Evolutionary conservation across 1,140 invertebrate genomes (phyloP).

Genomic region (Drosophila kurseongensis): DNA sequence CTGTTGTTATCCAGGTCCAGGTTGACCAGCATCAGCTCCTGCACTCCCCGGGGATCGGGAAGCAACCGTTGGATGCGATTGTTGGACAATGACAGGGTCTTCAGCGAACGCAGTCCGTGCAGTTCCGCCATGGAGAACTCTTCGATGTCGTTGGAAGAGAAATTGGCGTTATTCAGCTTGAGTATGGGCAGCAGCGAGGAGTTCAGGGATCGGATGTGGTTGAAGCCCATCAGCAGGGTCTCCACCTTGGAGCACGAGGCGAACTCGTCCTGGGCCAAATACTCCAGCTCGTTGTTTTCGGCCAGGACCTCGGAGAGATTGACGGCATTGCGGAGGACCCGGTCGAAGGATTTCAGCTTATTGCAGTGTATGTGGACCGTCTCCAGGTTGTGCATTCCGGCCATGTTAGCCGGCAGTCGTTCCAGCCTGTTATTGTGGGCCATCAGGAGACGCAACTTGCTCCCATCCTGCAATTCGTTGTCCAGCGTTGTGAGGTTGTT

Average conservation of each 20-base stretch:
- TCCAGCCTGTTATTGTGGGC: conserved; percentile 90
- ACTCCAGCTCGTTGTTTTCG: conserved; percentile 90
- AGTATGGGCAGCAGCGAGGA: conserved; percentile 89
- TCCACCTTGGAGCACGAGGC: conserved; percentile 88
- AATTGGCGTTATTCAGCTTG: conserved; percentile 88
- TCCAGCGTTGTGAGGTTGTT: conserved; percentile 90
- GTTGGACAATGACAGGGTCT: conserved; percentile 89
- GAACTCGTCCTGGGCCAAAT: conserved; percentile 90
- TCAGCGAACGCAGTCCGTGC: conserved; percentile 88
- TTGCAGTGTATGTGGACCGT: conserved; percentile 90
- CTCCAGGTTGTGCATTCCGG: conserved; percentile 88
- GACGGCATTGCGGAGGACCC: conserved; percentile 88
- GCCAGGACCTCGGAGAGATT: conserved; percentile 88
- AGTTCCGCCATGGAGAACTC: conserved; percentile 92
- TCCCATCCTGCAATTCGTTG: conserved; percentile 89
- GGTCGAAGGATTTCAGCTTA: conserved; percentile 88
- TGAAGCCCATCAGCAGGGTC: conserved; percentile 89
- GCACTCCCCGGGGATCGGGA: conserved; percentile 90
- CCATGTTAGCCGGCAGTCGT: conserved; percentile 89
- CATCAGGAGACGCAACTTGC: conserved; percentile 88
- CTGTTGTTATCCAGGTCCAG: conserved; percentile 90
- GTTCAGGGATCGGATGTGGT: conserved; percentile 89
- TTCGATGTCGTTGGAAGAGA: conserved; percentile 90
- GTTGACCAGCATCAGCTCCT: conserved; percentile 90
- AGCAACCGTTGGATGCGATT: conserved; percentile 89